Percentiles rank a stretch among this genome's conserved stretches.
phyloP scores from a whole-genome alignment of 2,113 vertebrate species.

The Brachyistius frenatus region DNA sequence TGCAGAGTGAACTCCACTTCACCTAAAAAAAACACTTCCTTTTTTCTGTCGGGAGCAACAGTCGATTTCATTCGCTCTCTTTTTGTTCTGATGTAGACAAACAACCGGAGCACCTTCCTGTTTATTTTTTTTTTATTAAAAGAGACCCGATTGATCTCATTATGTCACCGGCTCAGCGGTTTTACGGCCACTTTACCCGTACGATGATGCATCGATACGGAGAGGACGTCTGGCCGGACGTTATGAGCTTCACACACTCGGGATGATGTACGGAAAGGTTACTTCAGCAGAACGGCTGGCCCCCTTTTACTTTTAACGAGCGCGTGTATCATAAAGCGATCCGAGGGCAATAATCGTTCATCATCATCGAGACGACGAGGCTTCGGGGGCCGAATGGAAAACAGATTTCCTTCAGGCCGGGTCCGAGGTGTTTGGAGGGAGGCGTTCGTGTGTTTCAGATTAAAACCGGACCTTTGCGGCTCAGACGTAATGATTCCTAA shows the following conservation, averaged over 20 bases:
- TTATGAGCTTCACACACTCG: constrained; percentile 80
- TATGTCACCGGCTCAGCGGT: constrained; percentile 27
- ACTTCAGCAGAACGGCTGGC: constrained; percentile 67
- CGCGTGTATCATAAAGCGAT: constrained; percentile 82
- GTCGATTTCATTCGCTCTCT: constrained; percentile 4
- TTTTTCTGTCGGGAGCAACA: not conserved
- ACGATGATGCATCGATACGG: constrained; percentile 56
- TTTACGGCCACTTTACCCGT: constrained; percentile 19
- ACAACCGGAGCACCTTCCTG: constrained; percentile 1
- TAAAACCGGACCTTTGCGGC: not conserved
- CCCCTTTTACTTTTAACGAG: constrained; percentile 79
- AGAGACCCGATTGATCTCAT: constrained; percentile 33
- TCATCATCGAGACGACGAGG: constrained; percentile 79
- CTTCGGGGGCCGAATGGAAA: constrained; percentile 71
- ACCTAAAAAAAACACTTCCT: not conserved
- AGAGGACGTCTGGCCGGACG: constrained; percentile 44
- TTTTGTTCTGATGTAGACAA: constrained; percentile 48
- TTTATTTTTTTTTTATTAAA: constrained; percentile 2
- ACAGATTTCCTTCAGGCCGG: constrained; percentile 69
- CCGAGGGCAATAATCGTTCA: constrained; percentile 81
- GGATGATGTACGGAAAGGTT: constrained; percentile 80
- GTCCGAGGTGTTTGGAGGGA: constrained; percentile 23
- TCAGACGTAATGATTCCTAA: constrained; percentile 18
- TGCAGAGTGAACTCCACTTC: constrained; percentile 6
- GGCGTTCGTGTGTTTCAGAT: too few relatives aligned